These are phyloP conservation scores for Wiebesia pumilae DNA, from an alignment of 1,140 invertebrate genomes.

Conservation along the genomic window DNA sequence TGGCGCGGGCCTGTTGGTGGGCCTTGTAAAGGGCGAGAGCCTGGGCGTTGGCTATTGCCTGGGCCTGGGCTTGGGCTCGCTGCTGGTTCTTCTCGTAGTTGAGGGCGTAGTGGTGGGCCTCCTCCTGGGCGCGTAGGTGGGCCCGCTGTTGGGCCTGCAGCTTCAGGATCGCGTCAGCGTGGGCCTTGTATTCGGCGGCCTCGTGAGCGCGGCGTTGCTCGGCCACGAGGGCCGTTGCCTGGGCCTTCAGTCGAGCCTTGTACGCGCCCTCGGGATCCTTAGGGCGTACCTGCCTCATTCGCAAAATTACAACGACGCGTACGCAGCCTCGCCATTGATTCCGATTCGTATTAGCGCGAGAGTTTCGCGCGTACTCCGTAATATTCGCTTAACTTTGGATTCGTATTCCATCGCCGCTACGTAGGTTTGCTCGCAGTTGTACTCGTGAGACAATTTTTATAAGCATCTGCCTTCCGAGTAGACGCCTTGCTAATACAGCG, in stretches of 20 bases:
- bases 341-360: too few species aligned
- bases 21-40: conserved; percentile 69
- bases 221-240: conserved; percentile 64
- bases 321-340: background rate
- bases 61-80: conserved; percentile 69
- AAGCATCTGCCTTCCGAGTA: too few species aligned
- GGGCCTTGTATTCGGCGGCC: conserved; percentile 70
- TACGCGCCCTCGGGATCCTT: conserved; percentile 69
- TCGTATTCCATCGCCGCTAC: too few species aligned
- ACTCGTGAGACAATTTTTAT: too few species aligned
- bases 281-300: conserved; percentile 53
- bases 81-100: conserved; percentile 70
- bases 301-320: background rate
- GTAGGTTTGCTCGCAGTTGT: too few species aligned
- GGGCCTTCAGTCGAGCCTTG: conserved; percentile 67
- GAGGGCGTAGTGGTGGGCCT: conserved; percentile 67
- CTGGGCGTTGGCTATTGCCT: conserved; percentile 70
- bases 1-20: conserved; percentile 64
- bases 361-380: too few species aligned
- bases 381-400: too few species aligned
- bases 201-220: conserved; percentile 68
- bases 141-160: conserved; percentile 70
- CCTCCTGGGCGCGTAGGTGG: conserved; percentile 69
- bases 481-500: too few species aligned
- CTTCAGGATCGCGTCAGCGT: conserved; percentile 70